Base-by-base conservation (phyloP, 2,113 vertebrate genomes). In the Istiophorus platypterus region DNA sequence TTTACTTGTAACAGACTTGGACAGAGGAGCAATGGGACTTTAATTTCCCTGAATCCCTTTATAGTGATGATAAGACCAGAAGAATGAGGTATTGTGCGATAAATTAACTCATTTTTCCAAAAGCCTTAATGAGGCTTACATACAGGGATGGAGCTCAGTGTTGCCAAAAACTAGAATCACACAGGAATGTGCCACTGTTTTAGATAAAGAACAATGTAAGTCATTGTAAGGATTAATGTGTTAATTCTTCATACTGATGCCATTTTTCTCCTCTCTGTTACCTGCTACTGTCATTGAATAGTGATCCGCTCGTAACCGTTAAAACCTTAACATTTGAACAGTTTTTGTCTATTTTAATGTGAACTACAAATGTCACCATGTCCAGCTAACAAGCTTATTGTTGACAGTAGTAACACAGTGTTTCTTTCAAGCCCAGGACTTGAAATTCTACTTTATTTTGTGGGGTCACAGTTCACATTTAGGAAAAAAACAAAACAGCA, bases 61-160 rank as follows among this genome's bases (percentile, higher is more conserved):
- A 80, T 61, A 77, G 80, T 85, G 75, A 90, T 89, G 85, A 83
- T 85, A 57, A 82, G 49, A 89, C 31, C 84, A 87, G 86, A 81
- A 74, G 73, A 61, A 78, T 74, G 63, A 87, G 62, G 79, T 78
- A 84, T 76, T 52, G 75, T 74, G 64, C 13, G 29, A 63, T 70
- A 76, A 80, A 90, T 87, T 83, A 88, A 68, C 39, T 72, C 14
- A 26, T 62, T 81, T 80, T 74, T 80, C 74, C 77, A 74, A 79
- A 74, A 63, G 63, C 47, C 37, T 67, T 81, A 85, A 83, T 81
- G 80, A 85, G 72, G 39, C 56, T 79, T 75, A 66, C 56, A 22
- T 78, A 61, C 72, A 14, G 39, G 8, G 15, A 84, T 58, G 20
- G 17, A 66, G 57, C n/a, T 57, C 3, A 27, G 67, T 12, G 6